Evolutionary conservation across 2,797 vertebrate genomes (phyloP).

Genomic region (Choloepus didactylus): DNA sequence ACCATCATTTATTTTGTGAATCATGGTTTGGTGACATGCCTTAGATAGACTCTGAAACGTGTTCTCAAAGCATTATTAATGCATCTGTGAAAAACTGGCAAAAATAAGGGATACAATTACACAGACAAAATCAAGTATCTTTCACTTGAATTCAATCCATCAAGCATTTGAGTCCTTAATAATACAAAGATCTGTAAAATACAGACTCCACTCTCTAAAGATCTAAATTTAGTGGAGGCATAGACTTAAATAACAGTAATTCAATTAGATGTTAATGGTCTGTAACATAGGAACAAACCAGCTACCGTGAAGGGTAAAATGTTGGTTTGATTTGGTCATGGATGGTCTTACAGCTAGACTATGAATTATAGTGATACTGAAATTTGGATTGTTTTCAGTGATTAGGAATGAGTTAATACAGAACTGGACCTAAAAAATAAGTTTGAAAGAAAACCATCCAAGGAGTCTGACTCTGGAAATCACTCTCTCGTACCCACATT

Average conservation of each 20-base stretch:
- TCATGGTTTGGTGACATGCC: neutral
- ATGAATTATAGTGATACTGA: neutral
- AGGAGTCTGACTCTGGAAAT: neutral
- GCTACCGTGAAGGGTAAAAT: neutral
- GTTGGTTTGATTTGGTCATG: neutral
- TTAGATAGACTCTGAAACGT: constrained; percentile 34
- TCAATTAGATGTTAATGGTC: neutral
- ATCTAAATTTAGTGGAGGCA: neutral
- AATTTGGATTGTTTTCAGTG: neutral
- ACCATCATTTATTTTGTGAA: neutral
- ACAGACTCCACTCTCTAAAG: neutral
- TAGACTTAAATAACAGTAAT: neutral
- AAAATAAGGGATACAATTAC: neutral
- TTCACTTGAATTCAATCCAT: constrained; percentile 23
- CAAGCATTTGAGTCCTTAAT: neutral
- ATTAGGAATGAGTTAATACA: neutral
- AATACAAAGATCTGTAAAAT: constrained; percentile 26
- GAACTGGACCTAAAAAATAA: neutral
- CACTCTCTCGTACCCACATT: neutral
- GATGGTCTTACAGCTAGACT: neutral
- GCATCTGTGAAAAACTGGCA: neutral
- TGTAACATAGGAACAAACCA: neutral
- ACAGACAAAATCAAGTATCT: neutral
- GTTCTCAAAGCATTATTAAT: constrained; percentile 1
- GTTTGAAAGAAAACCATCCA: neutral